Evolutionary conservation across 2,888 invertebrate genomes (phyloP).

Genomic region (Lissocephala sabroskyi): DNA sequence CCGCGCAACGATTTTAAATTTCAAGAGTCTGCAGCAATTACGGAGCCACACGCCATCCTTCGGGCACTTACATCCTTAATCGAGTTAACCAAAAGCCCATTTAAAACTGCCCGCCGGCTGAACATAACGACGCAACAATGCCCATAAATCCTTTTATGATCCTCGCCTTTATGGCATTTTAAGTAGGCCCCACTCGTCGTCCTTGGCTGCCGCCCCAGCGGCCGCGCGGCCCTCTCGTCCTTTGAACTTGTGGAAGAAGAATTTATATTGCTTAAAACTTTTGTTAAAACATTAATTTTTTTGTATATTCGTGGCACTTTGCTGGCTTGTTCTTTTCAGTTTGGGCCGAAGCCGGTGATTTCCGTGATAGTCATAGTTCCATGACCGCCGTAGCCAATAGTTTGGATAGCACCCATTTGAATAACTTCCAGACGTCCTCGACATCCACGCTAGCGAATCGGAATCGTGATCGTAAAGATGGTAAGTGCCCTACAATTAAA

Average conservation of each 20-base stretch:
- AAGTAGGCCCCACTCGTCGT: constrained; percentile 45
- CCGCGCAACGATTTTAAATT: constrained; percentile 1
- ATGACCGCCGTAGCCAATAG: constrained; percentile 78
- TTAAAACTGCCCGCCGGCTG: constrained; percentile 24
- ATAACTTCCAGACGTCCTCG: constrained; percentile 79
- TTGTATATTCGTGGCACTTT: constrained; percentile 45
- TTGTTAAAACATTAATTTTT: constrained; percentile 67
- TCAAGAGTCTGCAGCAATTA: constrained; percentile 33
- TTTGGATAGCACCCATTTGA: constrained; percentile 78
- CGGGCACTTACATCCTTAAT: constrained; percentile 41
- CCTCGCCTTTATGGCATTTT: constrained; percentile 64
- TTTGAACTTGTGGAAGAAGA: no score
- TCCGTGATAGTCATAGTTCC: constrained; percentile 85
- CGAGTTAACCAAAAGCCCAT: constrained; percentile 58
- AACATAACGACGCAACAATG: constrained; percentile 14
- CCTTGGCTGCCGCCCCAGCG: background rate
- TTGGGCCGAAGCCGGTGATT: constrained; percentile 92
- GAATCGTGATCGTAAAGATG: constrained; percentile 75
- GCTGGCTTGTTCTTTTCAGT: constrained; percentile 78
- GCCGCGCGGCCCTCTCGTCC: no score
- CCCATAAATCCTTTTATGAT: constrained; percentile 71
- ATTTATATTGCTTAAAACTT: constrained; percentile 13
- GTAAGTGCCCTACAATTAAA: constrained; percentile 74
- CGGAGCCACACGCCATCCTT: constrained; percentile 12
- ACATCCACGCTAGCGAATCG: constrained; percentile 80